Conservation (phyloP, 2,888 invertebrate genomes). For the Oscheius sp. region DNA sequence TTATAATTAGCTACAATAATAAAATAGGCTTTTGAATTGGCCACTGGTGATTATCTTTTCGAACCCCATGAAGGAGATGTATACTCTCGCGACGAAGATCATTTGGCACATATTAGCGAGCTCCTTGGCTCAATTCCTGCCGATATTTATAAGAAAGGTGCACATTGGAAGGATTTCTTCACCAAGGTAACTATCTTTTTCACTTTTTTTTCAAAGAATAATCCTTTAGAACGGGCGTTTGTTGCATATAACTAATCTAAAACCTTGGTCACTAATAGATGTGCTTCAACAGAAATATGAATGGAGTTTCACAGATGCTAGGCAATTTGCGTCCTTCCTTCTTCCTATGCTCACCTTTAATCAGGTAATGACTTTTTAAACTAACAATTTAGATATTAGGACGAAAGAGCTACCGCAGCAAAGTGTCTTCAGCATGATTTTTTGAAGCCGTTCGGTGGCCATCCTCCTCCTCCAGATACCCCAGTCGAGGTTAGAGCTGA, state of each 20-base stretch:
- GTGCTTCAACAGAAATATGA: conserved; percentile 96
- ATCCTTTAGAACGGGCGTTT: conserved; percentile 80
- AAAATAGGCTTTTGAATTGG: conserved; percentile 87
- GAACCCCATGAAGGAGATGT: conserved; percentile 93
- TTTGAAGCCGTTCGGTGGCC: conserved; percentile 74
- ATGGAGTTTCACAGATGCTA: conserved; percentile 88
- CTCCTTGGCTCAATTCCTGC: conserved; percentile 93
- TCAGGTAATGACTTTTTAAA: conserved; percentile 22
- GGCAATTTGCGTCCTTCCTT: conserved; percentile 84
- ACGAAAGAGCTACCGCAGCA: conserved; percentile 88
- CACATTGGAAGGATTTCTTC: conserved; percentile 91
- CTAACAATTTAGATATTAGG: conserved; percentile 72
- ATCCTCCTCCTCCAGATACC: conserved; percentile 32
- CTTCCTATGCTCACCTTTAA: conserved; percentile 96
- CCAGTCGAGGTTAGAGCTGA: too few relatives aligned
- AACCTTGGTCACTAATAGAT: conserved; percentile 94
- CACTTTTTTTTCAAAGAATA: too few relatives aligned
- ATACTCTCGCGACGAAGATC: conserved; percentile 96
- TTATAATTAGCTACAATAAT: too few relatives aligned
- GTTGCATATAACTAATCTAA: conserved; percentile 90
- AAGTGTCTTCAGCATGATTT: conserved; percentile 94
- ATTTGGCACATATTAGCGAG: conserved; percentile 98
- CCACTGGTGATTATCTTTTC: conserved; percentile 98
- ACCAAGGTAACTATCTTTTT: conserved; percentile 78
- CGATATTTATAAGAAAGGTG: conserved; percentile 88